Percentiles rank a stretch among this genome's conserved stretches.
phyloP scores from a whole-genome alignment of 2,888 invertebrate genomes.

The Tetramorium bicarinatum region DNA sequence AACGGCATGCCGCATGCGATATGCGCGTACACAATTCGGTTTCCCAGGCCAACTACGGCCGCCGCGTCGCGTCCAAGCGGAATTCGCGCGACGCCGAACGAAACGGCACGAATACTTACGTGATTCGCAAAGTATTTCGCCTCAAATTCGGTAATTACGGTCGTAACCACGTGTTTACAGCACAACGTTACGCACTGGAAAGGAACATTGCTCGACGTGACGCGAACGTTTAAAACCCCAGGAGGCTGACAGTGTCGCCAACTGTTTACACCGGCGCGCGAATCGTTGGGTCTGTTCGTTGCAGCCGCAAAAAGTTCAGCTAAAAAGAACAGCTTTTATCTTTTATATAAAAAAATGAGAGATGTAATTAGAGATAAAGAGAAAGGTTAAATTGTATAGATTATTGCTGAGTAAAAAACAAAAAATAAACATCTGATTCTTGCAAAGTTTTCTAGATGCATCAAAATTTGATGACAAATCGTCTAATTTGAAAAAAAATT shows the following conservation, averaged over 20 bases:
- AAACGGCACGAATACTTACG: slow-evolving; percentile 72
- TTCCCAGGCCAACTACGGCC: too few species aligned
- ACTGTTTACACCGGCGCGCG: slow-evolving; percentile 1
- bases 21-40: not conserved
- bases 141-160: slow-evolving; percentile 79
- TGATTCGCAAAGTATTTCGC: slow-evolving; percentile 77
- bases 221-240: slow-evolving; percentile 61
- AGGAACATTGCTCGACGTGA: slow-evolving; percentile 69
- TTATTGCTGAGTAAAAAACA: too few species aligned
- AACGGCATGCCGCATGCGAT: slow-evolving; percentile 31
- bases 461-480: too few species aligned
- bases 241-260: slow-evolving; percentile 34
- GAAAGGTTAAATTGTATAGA: too few species aligned
- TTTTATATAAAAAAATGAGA: too few species aligned
- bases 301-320: too few species aligned
- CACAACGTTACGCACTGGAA: slow-evolving; percentile 81
- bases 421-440: too few species aligned
- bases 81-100: not conserved
- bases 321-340: too few species aligned
- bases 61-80: not conserved
- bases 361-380: too few species aligned
- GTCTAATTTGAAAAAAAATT: too few species aligned
- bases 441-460: too few species aligned
- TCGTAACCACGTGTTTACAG: slow-evolving; percentile 82
- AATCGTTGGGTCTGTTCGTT: not conserved